Conservation (phyloP, 2,797 vertebrate genomes). For the Sebastes kiyomatsui region DNA sequence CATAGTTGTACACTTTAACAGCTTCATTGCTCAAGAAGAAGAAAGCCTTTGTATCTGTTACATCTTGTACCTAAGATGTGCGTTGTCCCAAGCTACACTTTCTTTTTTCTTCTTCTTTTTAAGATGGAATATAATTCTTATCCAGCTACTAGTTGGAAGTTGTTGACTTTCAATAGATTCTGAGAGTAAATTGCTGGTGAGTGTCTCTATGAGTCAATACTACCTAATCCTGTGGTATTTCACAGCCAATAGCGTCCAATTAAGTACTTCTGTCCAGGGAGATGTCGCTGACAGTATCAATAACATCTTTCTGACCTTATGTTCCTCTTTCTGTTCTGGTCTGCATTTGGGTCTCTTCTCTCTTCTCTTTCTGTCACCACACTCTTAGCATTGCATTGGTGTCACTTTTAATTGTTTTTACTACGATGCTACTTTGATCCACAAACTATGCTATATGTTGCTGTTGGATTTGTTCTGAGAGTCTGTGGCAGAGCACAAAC, state of each 20-base stretch:
- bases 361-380: neutral
- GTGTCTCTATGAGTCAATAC: constrained; percentile 66
- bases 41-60: neutral
- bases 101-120: neutral
- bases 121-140: constrained; percentile 34
- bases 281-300: constrained; percentile 72
- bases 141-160: constrained; percentile 27
- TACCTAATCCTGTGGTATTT: constrained; percentile 76
- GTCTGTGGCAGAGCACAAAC: neutral
- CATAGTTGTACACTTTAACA: neutral
- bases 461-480: constrained; percentile 3
- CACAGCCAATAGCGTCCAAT: constrained; percentile 77
- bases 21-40: neutral
- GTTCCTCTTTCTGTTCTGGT: constrained; percentile 34
- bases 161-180: constrained; percentile 58
- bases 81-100: neutral
- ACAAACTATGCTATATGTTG: neutral
- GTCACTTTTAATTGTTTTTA: constrained; percentile 42
- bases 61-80: neutral
- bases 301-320: constrained; percentile 70
- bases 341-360: constrained; percentile 11
- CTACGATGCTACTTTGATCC: constrained; percentile 1
- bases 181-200: constrained; percentile 64
- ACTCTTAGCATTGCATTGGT: neutral
- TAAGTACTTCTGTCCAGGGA: constrained; percentile 65